Conservation (phyloP, 2,888 invertebrate species). For the Colletes collaris region DNA sequence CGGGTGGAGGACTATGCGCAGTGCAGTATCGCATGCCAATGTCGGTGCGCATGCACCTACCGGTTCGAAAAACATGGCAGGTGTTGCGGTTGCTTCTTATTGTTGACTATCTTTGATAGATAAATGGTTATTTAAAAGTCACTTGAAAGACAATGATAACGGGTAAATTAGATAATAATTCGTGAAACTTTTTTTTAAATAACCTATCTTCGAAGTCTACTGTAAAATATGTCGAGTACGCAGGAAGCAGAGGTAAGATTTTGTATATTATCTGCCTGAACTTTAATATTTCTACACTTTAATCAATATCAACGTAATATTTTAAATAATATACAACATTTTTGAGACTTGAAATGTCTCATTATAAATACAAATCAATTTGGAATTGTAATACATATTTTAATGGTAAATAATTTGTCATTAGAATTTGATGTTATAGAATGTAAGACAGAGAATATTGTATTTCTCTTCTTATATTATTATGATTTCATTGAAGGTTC, state of each 20-base stretch:
- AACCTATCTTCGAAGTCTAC: background rate
- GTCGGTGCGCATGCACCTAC: constrained; percentile 67
- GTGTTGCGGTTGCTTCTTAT: constrained; percentile 68
- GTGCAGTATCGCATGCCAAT: constrained; percentile 53
- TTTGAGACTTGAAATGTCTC: background rate
- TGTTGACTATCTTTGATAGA: constrained; percentile 60
- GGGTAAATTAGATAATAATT: constrained; percentile 19
- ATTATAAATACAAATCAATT: no score
- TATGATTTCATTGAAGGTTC: constrained; percentile 67
- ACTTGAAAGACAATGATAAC: constrained; percentile 35
- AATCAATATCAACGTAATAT: background rate
- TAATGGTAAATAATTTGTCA: background rate
- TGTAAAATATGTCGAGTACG: constrained; percentile 61
- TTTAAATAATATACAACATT: background rate
- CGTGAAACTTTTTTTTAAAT: constrained; percentile 16
- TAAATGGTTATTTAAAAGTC: constrained; percentile 9
- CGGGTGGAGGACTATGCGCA: constrained; percentile 50
- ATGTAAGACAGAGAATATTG: background rate
- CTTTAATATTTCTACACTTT: background rate
- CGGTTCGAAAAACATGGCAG: constrained; percentile 69
- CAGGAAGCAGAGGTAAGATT: constrained; percentile 69
- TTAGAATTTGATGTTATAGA: background rate
- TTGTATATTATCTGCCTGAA: constrained; percentile 6
- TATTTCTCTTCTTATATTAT: constrained; percentile 16
- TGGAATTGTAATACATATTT: background rate